phyloP scores from a whole-genome alignment of 1,140 invertebrate genomes.

The Liolophura sinensis region DNA sequence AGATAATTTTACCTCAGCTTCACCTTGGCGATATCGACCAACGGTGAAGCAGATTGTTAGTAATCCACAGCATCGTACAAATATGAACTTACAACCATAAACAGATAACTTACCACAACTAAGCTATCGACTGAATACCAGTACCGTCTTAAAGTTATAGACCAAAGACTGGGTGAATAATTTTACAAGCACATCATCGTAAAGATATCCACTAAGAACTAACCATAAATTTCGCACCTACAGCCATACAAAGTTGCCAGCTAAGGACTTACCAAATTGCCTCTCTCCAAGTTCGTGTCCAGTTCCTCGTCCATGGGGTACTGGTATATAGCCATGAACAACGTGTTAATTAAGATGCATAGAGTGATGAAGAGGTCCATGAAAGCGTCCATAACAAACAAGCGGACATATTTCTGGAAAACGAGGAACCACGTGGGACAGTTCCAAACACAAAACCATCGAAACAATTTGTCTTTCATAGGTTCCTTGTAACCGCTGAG shows the following conservation, averaged over 20 bases:
- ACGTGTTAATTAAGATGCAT: conserved; percentile 96
- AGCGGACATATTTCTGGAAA: conserved; percentile 85
- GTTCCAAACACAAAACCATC: conserved; percentile 96
- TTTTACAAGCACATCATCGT: no score
- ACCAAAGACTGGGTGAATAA: no score
- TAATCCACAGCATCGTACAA: no score
- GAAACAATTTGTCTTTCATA: conserved; percentile 64
- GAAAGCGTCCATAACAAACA: conserved; percentile 96
- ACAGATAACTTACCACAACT: no score
- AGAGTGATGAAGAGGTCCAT: conserved; percentile 97
- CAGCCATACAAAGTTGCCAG: background rate
- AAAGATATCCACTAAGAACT: no score
- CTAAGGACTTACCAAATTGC: conserved; percentile 85
- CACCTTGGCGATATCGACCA: no score
- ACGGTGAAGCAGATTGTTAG: no score
- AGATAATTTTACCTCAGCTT: no score
- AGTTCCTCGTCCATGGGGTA: conserved; percentile 74
- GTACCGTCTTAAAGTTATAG: no score
- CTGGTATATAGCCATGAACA: conserved; percentile 98
- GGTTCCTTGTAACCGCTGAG: conserved; percentile 34
- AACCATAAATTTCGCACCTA: background rate
- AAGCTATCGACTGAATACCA: no score
- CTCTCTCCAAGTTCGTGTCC: conserved; percentile 80
- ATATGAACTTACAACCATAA: no score
- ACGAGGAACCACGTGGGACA: conserved; percentile 90